phyloP scores from a whole-genome alignment of 2,113 vertebrate genomes.

The Caracal caracal region DNA sequence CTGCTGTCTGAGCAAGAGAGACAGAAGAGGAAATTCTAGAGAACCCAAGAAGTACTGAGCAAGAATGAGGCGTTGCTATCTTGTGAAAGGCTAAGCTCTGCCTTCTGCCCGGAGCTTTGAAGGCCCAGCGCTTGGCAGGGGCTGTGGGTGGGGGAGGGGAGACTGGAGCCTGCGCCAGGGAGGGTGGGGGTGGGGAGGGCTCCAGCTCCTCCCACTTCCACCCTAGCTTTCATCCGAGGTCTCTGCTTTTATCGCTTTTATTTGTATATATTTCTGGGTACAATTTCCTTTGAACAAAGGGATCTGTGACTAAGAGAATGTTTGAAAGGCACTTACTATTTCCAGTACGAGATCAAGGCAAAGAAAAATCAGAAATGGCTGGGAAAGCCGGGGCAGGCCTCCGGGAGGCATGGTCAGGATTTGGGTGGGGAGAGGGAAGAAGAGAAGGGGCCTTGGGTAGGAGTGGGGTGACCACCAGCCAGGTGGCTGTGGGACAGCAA shows the following conservation, averaged over 20 bases:
- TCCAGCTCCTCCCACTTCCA: no score
- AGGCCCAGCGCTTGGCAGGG: neutral
- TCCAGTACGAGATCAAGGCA: constrained; percentile 43
- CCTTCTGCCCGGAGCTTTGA: neutral
- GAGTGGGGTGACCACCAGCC: accelerated
- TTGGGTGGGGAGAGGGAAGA: neutral
- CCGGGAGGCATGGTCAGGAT: neutral
- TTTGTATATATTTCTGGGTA: constrained; percentile 63
- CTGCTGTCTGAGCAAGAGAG: neutral
- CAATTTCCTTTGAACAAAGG: constrained; percentile 69
- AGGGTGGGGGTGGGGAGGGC: neutral
- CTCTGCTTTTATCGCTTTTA: neutral
- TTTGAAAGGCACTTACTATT: constrained; percentile 51
- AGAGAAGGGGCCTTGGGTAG: neutral
- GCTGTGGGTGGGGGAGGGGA: neutral
- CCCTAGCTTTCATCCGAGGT: neutral
- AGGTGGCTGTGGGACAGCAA: neutral
- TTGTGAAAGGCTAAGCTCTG: neutral
- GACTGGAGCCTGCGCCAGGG: neutral
- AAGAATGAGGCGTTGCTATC: neutral
- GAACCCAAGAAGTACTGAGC: neutral
- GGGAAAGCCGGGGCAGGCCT: neutral
- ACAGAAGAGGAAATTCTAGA: neutral
- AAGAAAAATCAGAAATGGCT: constrained; percentile 14
- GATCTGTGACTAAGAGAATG: constrained; percentile 21